Conservation (phyloP, 2,113 vertebrate genomes). For the Glaucomys volans region DNA sequence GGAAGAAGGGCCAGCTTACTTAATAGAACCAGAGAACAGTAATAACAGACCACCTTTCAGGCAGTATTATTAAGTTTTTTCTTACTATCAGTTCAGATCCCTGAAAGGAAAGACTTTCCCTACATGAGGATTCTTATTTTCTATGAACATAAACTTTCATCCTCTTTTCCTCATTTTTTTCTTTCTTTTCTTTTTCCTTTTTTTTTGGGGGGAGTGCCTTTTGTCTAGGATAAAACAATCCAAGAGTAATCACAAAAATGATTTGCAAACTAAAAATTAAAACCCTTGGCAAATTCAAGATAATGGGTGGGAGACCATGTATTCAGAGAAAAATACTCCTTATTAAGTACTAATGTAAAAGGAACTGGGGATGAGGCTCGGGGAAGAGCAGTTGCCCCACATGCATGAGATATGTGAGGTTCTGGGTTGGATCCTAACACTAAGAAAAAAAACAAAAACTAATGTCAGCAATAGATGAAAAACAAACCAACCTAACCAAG, state of each 20-base stretch:
- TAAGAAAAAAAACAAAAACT: background rate
- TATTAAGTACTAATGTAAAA: background rate
- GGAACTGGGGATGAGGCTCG: too few species aligned
- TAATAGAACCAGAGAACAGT: background rate
- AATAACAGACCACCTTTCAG: background rate
- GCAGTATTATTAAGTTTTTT: background rate
- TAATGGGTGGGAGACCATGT: background rate
- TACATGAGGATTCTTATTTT: background rate
- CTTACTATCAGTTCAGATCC: background rate
- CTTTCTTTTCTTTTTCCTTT: too few species aligned
- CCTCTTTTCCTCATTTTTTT: background rate
- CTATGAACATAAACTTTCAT: background rate
- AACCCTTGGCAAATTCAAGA: background rate
- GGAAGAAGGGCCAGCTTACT: background rate
- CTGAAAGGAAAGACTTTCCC: background rate
- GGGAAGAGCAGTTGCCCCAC: too few species aligned
- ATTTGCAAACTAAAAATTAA: background rate
- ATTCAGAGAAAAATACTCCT: background rate
- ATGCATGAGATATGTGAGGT: too few species aligned
- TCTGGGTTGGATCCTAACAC: too few species aligned
- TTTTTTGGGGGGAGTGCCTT: background rate
- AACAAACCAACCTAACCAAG: background rate
- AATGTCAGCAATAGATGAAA: background rate
- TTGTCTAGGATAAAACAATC: background rate
- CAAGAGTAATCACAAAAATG: background rate